Evolutionary conservation across 2,113 vertebrate genomes (phyloP).

Genomic region (Uria aalge): DNA sequence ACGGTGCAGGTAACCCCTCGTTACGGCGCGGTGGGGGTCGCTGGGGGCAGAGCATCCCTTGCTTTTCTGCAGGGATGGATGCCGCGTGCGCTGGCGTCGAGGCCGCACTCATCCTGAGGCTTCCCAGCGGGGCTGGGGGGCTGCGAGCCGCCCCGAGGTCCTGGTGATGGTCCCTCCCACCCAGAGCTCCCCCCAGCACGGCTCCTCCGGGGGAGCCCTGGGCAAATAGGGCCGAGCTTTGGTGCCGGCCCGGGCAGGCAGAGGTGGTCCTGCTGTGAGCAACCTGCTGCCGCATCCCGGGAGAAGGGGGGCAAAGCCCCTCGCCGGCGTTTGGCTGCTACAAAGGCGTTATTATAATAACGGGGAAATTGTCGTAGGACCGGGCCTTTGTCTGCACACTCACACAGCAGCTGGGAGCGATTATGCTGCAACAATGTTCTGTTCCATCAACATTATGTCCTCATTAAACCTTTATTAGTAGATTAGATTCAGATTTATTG

Average conservation of each 20-base stretch:
- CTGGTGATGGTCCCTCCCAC: too few relatives aligned
- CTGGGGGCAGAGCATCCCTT: not conserved
- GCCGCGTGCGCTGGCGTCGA: not conserved
- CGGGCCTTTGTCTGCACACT: constrained; percentile 37
- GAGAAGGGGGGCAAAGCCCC: not conserved
- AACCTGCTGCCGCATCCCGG: rapidly evolving
- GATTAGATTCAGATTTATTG: constrained; percentile 82
- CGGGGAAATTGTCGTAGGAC: constrained; percentile 2
- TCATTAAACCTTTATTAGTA: constrained; percentile 84
- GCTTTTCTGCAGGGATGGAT: not conserved
- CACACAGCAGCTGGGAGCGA: constrained; percentile 63
- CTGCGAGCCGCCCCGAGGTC: rapidly evolving
- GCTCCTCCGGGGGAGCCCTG: not conserved
- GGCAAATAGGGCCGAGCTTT: not conserved
- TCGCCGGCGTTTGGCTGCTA: not conserved
- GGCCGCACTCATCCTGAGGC: rapidly evolving
- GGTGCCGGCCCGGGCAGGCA: not conserved
- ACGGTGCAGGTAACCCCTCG: not conserved
- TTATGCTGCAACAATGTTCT: constrained; percentile 70
- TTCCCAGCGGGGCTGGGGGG: not conserved
- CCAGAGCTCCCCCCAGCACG: not conserved
- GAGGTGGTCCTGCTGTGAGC: not conserved
- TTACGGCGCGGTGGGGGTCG: rapidly evolving
- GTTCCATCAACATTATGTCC: constrained; percentile 78
- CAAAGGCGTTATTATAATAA: not conserved